phyloP scores from a whole-genome alignment of 1,140 invertebrate species.

The Eurosta solidaginis region DNA sequence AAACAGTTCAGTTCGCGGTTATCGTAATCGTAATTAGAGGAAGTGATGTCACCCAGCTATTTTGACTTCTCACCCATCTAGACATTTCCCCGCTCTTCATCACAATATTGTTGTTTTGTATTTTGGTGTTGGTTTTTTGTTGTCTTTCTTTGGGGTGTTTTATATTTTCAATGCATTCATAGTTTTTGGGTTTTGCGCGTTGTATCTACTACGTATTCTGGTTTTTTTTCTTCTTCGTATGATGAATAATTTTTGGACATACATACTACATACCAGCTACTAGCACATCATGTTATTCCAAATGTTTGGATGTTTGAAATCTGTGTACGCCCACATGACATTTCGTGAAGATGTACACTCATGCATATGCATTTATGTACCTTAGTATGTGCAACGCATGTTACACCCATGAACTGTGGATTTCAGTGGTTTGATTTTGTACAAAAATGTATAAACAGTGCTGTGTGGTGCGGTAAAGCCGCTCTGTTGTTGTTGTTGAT shows the following conservation, averaged over 20 bases:
- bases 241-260: conserved; percentile 17
- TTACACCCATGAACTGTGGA: neutral
- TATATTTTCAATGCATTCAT: neutral
- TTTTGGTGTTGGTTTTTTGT: neutral
- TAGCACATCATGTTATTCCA: neutral
- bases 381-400: neutral
- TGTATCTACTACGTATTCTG: neutral
- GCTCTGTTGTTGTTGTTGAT: no score
- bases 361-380: neutral
- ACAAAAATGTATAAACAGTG: no score
- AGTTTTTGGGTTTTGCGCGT: conserved; percentile 3
- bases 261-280: no score
- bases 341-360: neutral
- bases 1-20: neutral
- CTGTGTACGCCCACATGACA: neutral
- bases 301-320: neutral
- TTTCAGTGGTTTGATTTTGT: neutral
- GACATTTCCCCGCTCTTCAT: neutral
- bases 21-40: conserved; percentile 15
- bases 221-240: neutral
- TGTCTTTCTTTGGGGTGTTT: neutral
- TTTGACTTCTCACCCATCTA: conserved; percentile 22
- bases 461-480: no score
- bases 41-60: conserved; percentile 28
- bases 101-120: neutral